These are phyloP conservation scores for Cotesia vestalis DNA, from an alignment of 1,140 invertebrate genomes.

Conservation along the genomic window DNA sequence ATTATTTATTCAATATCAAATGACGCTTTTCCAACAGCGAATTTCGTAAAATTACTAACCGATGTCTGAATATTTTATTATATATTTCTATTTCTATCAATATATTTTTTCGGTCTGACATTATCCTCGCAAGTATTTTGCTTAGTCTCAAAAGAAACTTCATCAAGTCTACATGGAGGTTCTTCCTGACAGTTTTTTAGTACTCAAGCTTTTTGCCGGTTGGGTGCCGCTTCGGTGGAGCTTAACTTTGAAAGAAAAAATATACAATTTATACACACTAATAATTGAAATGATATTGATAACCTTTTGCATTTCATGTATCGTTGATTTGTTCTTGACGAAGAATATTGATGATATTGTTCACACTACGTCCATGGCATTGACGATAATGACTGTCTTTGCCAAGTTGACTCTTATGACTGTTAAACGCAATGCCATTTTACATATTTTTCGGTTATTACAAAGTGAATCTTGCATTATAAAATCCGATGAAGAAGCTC, in stretches of 20 bases:
- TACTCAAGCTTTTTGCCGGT: background rate
- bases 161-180: background rate
- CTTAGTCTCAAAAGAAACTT: too few relatives aligned
- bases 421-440: background rate
- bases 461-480: background rate
- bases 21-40: too few relatives aligned
- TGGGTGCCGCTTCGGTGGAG: background rate
- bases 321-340: background rate
- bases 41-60: too few relatives aligned
- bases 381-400: background rate
- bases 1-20: too few relatives aligned
- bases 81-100: too few relatives aligned
- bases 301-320: background rate
- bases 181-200: background rate
- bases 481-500: background rate
- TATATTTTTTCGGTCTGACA: too few relatives aligned
- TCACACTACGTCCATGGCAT: background rate
- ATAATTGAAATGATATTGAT: background rate
- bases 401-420: background rate
- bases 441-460: background rate
- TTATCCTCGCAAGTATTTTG: too few relatives aligned
- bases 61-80: too few relatives aligned
- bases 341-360: background rate
- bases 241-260: background rate
- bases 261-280: conserved; percentile 15